Conservation (phyloP, 1,140 invertebrate species). For the Brachionus manjavacas region DNA sequence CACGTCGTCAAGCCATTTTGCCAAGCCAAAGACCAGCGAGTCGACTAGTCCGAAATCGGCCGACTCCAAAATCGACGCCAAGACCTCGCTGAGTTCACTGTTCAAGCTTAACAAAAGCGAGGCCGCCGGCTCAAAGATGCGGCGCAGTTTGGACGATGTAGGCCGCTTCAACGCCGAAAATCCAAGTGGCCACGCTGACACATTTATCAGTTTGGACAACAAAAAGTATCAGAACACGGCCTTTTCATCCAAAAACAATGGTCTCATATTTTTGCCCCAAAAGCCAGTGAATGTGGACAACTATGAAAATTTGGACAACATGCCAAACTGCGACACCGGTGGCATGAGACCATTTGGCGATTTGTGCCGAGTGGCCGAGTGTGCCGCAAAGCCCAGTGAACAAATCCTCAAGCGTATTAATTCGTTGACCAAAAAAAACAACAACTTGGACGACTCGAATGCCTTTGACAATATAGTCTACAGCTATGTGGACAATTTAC, state of each 20-base stretch:
- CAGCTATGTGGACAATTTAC: slow-evolving; percentile 36
- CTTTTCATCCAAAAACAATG: slow-evolving; percentile 35
- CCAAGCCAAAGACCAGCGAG: background rate
- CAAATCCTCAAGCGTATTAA: slow-evolving; percentile 12
- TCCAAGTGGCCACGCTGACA: background rate
- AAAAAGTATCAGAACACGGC: background rate
- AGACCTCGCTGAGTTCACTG: background rate
- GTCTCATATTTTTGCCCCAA: slow-evolving; percentile 15
- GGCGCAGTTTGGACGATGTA: slow-evolving; percentile 24
- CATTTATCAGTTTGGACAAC: background rate
- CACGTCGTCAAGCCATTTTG: slow-evolving; percentile 16
- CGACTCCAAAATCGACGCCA: background rate
- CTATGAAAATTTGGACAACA: slow-evolving; percentile 6
- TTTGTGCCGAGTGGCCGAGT: background rate
- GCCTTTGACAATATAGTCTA: slow-evolving; percentile 37
- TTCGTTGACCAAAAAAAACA: background rate
- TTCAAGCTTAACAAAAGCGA: background rate
- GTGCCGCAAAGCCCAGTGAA: background rate
- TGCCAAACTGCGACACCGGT: background rate
- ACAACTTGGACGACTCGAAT: background rate
- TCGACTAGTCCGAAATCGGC: background rate
- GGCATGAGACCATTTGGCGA: background rate
- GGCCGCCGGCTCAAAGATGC: background rate
- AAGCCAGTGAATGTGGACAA: background rate
- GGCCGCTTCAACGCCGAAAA: background rate